A percentile compares a stretch with the other conserved stretches of the same genome.
Conservation (phyloP, 1,140 invertebrate genomes). For the Drosophila pandora region DNA sequence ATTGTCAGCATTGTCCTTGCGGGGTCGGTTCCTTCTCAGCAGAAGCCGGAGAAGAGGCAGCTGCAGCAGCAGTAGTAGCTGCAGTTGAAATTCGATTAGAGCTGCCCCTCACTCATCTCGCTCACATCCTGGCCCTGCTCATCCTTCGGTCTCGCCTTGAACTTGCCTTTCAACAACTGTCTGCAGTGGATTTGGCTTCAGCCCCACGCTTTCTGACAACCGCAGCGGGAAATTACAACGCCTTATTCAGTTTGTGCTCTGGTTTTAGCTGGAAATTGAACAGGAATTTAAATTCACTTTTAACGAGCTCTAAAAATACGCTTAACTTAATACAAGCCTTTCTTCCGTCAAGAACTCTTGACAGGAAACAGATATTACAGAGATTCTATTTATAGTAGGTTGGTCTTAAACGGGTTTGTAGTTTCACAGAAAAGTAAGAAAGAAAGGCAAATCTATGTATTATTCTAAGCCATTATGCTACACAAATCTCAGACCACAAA, state of each 20-base stretch:
- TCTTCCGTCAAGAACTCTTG: not conserved
- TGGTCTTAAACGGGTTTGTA: too few relatives aligned
- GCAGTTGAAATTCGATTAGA: slow-evolving; percentile 61
- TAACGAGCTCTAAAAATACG: not conserved
- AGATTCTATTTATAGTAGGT: too few relatives aligned
- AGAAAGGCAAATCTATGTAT: too few relatives aligned
- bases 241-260: slow-evolving; percentile 11
- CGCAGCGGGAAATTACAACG: slow-evolving; percentile 13
- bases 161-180: slow-evolving; percentile 37
- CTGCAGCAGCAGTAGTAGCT: slow-evolving; percentile 9
- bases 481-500: slow-evolving; percentile 13
- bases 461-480: not conserved
- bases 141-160: slow-evolving; percentile 12
- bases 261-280: not conserved
- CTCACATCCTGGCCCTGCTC: not conserved
- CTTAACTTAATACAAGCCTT: not conserved
- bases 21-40: slow-evolving; percentile 8
- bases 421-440: too few relatives aligned
- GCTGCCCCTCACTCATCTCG: not conserved
- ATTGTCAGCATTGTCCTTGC: slow-evolving; percentile 57
- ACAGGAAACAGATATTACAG: too few relatives aligned
- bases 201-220: not conserved
- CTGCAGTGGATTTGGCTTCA: slow-evolving; percentile 4
- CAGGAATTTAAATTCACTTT: slow-evolving; percentile 12
- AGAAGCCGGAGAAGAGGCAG: not conserved